Percentiles rank a stretch among this genome's conserved stretches.
Evolutionary conservation across 2,113 vertebrate species (phyloP).

Genomic region (Sphyrna mokarran): DNA sequence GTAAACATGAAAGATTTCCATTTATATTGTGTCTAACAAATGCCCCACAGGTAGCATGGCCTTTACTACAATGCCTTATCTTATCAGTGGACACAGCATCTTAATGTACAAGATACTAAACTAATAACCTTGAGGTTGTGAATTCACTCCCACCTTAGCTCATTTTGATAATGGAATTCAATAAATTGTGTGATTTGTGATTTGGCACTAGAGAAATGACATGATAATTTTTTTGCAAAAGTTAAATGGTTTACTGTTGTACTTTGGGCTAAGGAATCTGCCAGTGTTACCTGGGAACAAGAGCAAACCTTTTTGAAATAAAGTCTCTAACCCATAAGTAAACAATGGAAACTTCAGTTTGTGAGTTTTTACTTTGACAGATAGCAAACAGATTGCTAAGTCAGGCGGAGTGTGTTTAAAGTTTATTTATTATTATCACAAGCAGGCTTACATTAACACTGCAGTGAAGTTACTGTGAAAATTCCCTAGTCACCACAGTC

Average conservation of each 20-base stretch:
- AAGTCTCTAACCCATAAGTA: neutral
- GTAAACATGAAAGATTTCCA: neutral
- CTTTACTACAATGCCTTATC: neutral
- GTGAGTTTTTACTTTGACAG: neutral
- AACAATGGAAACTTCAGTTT: neutral
- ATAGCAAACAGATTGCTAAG: neutral
- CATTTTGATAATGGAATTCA: neutral
- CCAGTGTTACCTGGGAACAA: neutral
- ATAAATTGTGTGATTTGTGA: neutral
- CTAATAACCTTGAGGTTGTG: conserved; percentile 3
- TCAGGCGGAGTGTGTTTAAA: neutral
- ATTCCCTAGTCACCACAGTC: no score
- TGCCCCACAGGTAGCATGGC: neutral
- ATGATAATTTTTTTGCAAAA: neutral
- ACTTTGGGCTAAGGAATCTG: neutral
- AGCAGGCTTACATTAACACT: no score
- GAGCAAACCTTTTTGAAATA: neutral
- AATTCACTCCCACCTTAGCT: neutral
- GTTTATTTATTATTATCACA: no score
- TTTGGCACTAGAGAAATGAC: neutral
- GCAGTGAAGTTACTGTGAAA: no score
- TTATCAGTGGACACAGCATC: neutral
- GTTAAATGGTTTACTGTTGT: neutral
- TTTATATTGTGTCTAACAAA: neutral
- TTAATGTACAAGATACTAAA: neutral